A percentile compares a stretch with the other conserved stretches of the same genome.
phyloP scores from a whole-genome alignment of 1,140 invertebrate genomes.

The Tetramorium alpestre region DNA sequence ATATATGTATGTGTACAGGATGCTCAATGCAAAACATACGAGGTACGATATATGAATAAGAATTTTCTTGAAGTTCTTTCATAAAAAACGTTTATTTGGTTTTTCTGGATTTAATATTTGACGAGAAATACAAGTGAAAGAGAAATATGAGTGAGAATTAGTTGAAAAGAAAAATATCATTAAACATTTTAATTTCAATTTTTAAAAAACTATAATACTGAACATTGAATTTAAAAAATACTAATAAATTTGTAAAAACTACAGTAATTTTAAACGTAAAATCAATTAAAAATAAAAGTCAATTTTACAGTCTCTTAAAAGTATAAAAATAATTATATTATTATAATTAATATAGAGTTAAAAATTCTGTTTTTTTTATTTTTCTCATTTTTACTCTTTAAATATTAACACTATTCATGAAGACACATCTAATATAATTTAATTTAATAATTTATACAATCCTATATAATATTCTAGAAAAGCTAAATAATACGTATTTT shows the following conservation, averaged over 20 bases:
- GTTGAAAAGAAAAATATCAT: background rate
- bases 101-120: background rate
- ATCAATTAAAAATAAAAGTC: background rate
- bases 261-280: background rate
- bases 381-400: background rate
- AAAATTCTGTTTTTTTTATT: background rate
- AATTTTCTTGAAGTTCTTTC: background rate
- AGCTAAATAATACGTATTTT: background rate
- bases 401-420: background rate
- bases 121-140: background rate
- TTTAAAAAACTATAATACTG: background rate
- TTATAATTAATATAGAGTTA: background rate
- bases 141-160: background rate
- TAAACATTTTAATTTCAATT: background rate
- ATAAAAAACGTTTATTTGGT: background rate
- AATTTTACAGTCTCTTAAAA: background rate
- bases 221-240: background rate
- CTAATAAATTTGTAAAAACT: background rate
- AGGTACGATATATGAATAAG: background rate
- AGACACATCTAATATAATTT: background rate
- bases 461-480: background rate
- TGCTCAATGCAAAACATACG: slow-evolving; percentile 16
- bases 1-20: too few species aligned
- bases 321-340: background rate
- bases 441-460: background rate